Conservation (phyloP, 2,888 invertebrate genomes). For the Watsonalla cultraria region DNA sequence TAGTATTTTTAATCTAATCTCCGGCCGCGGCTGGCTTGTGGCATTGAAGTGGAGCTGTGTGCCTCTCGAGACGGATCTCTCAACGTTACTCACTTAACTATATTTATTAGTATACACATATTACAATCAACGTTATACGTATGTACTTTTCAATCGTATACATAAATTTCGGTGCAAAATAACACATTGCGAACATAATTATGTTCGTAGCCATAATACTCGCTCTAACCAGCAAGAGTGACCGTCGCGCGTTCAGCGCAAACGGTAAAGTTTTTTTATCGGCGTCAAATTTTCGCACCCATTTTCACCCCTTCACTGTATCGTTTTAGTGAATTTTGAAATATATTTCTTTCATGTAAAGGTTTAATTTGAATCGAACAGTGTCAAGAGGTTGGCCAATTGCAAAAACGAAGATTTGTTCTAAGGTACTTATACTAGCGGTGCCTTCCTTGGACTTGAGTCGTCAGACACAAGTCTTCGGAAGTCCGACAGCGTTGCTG, state of each 20-base stretch:
- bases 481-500: slow-evolving; percentile 35
- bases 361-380: slow-evolving; percentile 63
- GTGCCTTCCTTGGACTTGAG: slow-evolving; percentile 39
- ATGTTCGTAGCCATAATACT: slow-evolving; percentile 45
- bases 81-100: slow-evolving; percentile 52
- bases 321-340: slow-evolving; percentile 42
- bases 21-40: slow-evolving; percentile 52
- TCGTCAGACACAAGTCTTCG: slow-evolving; percentile 30
- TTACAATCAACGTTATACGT: slow-evolving; percentile 78
- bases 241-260: slow-evolving; percentile 2
- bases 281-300: slow-evolving; percentile 52
- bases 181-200: slow-evolving; percentile 58
- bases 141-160: slow-evolving; percentile 75
- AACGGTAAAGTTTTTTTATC: slow-evolving; percentile 14
- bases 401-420: slow-evolving; percentile 80
- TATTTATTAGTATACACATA: slow-evolving; percentile 75
- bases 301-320: slow-evolving; percentile 74
- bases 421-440: slow-evolving; percentile 70
- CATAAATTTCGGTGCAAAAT: slow-evolving; percentile 74
- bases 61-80: slow-evolving; percentile 25
- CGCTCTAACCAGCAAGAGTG: slow-evolving; percentile 25
- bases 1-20: slow-evolving; percentile 67
- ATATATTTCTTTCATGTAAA: slow-evolving; percentile 35
- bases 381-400: slow-evolving; percentile 78
- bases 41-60: slow-evolving; percentile 26